Evolutionary conservation across 2,888 invertebrate species (phyloP), one percentile per base, ranked within the genome.

Genomic region (Sminthurinus aureus): DNA sequence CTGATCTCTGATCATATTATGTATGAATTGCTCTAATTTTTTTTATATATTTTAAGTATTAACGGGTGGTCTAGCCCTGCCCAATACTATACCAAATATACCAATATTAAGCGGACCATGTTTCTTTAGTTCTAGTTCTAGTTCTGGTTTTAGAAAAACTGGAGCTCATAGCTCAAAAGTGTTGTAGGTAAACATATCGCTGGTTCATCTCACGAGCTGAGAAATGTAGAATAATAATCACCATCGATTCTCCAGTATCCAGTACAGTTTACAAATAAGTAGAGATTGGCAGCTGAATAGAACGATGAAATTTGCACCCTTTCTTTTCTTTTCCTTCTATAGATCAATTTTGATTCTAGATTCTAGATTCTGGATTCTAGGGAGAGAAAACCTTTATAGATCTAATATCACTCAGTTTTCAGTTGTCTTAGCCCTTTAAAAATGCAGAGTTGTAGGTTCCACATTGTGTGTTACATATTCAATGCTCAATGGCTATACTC

Each of bases 201-300:
- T 38, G 3, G 3, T 38, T 38, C 38, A 38, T 38, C 38, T 38
- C 38, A 38, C 6, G 38, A 38, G 6, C 38, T 38, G 38, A 38
- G 38, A 38, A 38, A 38, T 38, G 38, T 38, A 38, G 38, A 38
- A 38, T 38, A 38, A 38, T 38, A 38, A 38, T 38, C 38, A 38
- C 38, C 38, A 38, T 6, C 38, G 38, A 38, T 38, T 38, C 38
- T 38, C 38, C 6, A 38, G 13, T 58, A 13, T 38, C 38, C 6
- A 38, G 13, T 58, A 13, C 58, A 58, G 18, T 58, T 13, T 58
- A 58, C 18, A 58, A 58, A 58, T 58, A 58, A 2, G 9, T 26
- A 22, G 66, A 82, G 66, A 86, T 86, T 86, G 86, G 85, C 85
- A 86, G 86, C 82, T 86, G 86, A 85, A 86, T 84, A 52, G 75